Conservation (phyloP, 2,888 invertebrate species). For the Amphiduros pacificus region DNA sequence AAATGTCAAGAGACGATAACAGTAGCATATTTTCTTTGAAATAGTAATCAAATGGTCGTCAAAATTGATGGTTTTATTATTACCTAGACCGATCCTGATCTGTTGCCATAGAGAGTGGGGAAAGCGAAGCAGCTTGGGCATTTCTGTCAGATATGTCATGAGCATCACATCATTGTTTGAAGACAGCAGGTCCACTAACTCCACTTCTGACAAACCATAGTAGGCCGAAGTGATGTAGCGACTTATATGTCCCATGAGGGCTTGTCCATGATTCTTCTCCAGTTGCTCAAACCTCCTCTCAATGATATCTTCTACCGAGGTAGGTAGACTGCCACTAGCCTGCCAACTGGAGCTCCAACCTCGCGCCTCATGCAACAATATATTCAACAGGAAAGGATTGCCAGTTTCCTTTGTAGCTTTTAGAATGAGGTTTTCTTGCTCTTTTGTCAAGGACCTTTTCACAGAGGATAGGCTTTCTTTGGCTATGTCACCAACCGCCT, state of each 20-base stretch:
- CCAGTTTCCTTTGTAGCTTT: neutral
- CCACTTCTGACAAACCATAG: slow-evolving; percentile 33
- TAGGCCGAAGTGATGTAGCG: slow-evolving; percentile 16
- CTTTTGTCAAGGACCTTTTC: neutral
- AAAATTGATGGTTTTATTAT: too few species aligned
- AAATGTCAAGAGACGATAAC: too few species aligned
- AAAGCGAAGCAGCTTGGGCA: slow-evolving; percentile 28
- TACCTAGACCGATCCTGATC: slow-evolving; percentile 26
- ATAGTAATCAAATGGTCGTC: too few species aligned
- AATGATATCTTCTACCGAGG: slow-evolving; percentile 11
- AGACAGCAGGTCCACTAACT: slow-evolving; percentile 33
- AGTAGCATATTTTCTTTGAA: too few species aligned
- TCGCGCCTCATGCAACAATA: neutral
- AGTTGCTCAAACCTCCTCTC: slow-evolving; percentile 2
- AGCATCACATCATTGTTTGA: slow-evolving; percentile 31
- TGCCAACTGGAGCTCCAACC: neutral
- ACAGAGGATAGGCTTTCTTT: too few species aligned
- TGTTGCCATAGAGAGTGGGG: slow-evolving; percentile 29
- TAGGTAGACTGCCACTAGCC: neutral
- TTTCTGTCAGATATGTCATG: neutral
- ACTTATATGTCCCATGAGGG: neutral
- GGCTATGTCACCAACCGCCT: too few species aligned
- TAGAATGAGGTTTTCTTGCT: neutral
- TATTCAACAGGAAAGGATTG: neutral
- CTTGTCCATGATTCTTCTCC: slow-evolving; percentile 14